Base-by-base conservation (phyloP, 2,888 invertebrate genomes). In the Drosophila recens region DNA sequence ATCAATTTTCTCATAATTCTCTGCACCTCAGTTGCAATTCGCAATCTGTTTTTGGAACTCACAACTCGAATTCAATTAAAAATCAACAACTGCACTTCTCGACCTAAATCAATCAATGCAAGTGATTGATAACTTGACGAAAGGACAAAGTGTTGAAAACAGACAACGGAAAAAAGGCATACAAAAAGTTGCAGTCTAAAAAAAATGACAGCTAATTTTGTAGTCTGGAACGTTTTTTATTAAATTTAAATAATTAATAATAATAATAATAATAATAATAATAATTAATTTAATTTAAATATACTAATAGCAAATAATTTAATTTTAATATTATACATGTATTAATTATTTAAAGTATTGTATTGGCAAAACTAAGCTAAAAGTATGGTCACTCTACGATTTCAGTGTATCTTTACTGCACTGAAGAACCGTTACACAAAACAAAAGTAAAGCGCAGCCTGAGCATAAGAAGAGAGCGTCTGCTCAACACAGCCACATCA, bases 41-140 rank as follows among this genome's bases (percentile, higher is more conserved):
- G 48, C 30, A 59, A 48, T 58, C 63, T 53, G 64, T 69, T 52
- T 61, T 27, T 27, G 17, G 30, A 40, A 36, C 33, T 48, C 38
- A 36, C 66, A 72, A 68, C 53, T 70, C 67, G 57, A 82, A 82
- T 80, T 85, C 83, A 82, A 82, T 82, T 82, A 85, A 82, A 69
- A 65, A 45, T 38, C 34, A 43, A 49, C 54, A 46, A 48, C 20
- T 59, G 62, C 67, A 61, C 58, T 67, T 53, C 71, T 77, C 62
- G 72, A 56, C 57, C 79, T 65, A 72, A 79, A 78, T 78, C 79
- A 49, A 27, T 59, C 45, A 68, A 61, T 53, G 36, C 40, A 51
- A 51, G 43, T 43, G 58, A 68, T 68, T 68, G 61, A 69, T 54
- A 30, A 34, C 11, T 46, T 11, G 3, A 33, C 9, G 43, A 34